phyloP scores from a whole-genome alignment of 2,888 invertebrate species.

The Anticlea derivata region DNA sequence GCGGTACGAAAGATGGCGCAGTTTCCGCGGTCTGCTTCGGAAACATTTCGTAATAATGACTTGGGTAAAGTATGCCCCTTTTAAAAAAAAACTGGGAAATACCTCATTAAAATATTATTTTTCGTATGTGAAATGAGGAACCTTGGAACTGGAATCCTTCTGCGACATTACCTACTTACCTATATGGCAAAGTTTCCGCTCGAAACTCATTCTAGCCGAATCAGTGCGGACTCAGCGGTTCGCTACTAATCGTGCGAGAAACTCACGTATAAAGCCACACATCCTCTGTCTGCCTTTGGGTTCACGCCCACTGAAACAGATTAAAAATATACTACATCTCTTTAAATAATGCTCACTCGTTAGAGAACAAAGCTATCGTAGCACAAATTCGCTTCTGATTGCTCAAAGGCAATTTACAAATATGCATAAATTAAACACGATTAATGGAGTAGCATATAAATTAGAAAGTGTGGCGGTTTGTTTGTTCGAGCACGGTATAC shows the following conservation, averaged over 20 bases:
- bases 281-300: conserved; percentile 37
- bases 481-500: conserved; percentile 27
- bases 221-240: conserved; percentile 45
- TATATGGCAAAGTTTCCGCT: conserved; percentile 24
- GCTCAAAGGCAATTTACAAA: conserved; percentile 19
- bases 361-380: conserved; percentile 41
- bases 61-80: conserved; percentile 6
- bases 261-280: conserved; percentile 41
- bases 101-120: background rate
- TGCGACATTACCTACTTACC: conserved; percentile 5
- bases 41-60: conserved; percentile 24
- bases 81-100: background rate
- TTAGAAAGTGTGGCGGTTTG: conserved; percentile 33
- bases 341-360: conserved; percentile 44
- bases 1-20: conserved; percentile 40
- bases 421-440: conserved; percentile 30
- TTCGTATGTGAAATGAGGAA: background rate
- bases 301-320: conserved; percentile 40
- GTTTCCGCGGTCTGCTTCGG: conserved; percentile 19
- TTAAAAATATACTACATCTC: conserved; percentile 42
- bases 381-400: conserved; percentile 27
- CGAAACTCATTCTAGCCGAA: conserved; percentile 38
- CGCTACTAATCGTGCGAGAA: conserved; percentile 49
- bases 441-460: conserved; percentile 29
- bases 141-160: background rate